Evolutionary conservation across 2,888 invertebrate species (phyloP), one percentile per base, ranked within the genome.

Genomic region (Gymnoscelis rufifasciata): DNA sequence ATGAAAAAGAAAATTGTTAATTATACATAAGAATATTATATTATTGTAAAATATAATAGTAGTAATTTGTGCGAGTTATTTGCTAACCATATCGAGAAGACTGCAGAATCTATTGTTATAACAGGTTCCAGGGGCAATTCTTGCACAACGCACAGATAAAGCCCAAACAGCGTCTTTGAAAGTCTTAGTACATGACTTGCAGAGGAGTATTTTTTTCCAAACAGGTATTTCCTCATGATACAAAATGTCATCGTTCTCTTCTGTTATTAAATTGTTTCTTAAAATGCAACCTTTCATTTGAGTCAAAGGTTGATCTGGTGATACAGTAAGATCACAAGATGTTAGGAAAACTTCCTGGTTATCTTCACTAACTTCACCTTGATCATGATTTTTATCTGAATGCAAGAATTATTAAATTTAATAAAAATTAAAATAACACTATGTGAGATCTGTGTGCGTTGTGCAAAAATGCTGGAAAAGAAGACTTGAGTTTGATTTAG

Each of bases 131-230:
- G 81, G 78, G 7, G 68, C 55, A 29, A 64, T 43, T 54, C 67
- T 78, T 64, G 74, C 72, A 67, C 78, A 86, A 80, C 76, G 77
- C 77, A 86, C 83, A 65, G 81, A 74, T 69, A 79, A 66, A 53
- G 61, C 58, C 79, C 82, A 86, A 5, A 74, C 26, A 46, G 51
- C 41, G 49, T 82, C 70, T 46, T 66, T 60, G 23, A 70, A 64
- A 19, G 40, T 47, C 33, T 64, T 56, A 15, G 54, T 56, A 60
- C 76, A 78, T 26, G 66, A 51, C 27, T 58, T 54, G 58, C 78
- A 79, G 54, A 71, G 70, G 2, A 82, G 52, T 43, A 61, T 62
- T 52, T 66, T 75, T 65, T 64, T 76, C 79, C 79, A 81, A 36
- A 57, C 35, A 14, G 45, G 36, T 1, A 44, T 47, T 15, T 33